Evolutionary conservation across 2,113 vertebrate species (phyloP).

Genomic region (Zootoca vivipara): DNA sequence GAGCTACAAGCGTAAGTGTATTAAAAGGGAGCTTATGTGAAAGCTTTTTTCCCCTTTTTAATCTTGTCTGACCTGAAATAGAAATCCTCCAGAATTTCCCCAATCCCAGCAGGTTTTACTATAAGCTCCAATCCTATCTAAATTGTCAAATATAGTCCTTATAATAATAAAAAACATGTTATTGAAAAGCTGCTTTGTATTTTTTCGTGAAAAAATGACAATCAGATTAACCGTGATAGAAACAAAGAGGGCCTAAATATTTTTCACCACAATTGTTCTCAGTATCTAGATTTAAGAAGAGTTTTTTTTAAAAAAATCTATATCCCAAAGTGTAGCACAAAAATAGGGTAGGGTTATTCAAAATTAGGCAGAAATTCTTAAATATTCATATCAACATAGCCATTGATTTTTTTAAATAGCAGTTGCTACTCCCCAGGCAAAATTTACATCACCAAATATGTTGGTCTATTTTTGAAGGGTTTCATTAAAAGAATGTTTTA

Average conservation of each 20-base stretch:
- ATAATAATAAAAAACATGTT: neutral
- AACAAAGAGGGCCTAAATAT: constrained; percentile 33
- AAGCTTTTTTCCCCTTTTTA: constrained; percentile 58
- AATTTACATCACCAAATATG: neutral
- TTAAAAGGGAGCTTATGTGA: constrained; percentile 53
- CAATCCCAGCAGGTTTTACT: constrained; percentile 40
- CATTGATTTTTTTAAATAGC: neutral
- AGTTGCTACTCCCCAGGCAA: neutral
- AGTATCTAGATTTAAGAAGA: constrained; percentile 17
- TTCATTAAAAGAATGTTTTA: neutral
- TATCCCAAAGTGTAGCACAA: constrained; percentile 16
- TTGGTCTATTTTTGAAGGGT: neutral
- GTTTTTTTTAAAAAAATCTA: constrained; percentile 32
- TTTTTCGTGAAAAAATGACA: constrained; percentile 35
- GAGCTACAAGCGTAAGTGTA: constrained; percentile 42
- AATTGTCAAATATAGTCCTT: constrained; percentile 50
- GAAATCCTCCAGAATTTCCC: constrained; percentile 47
- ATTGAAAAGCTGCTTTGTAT: neutral
- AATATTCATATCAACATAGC: neutral
- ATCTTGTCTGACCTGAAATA: constrained; percentile 65
- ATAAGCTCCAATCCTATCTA: constrained; percentile 41
- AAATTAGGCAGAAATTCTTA: neutral
- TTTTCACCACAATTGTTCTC: constrained; percentile 20
- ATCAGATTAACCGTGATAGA: constrained; percentile 15
- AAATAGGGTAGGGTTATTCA: constrained; percentile 46